Percentiles rank a stretch among this genome's conserved stretches.
Evolutionary conservation across 2,888 invertebrate species (phyloP).

Genomic region (Phanerotoma sp.): DNA sequence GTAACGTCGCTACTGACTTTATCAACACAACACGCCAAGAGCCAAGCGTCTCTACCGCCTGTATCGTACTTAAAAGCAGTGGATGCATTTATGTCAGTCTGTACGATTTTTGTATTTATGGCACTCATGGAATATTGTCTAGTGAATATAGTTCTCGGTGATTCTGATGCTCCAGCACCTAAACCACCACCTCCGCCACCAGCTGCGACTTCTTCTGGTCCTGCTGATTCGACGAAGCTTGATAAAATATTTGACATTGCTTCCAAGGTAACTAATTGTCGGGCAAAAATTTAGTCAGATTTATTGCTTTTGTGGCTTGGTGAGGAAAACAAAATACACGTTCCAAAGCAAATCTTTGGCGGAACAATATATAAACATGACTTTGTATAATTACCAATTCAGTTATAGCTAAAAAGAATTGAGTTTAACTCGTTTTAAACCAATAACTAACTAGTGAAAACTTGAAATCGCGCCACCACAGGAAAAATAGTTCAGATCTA

Average conservation of each 20-base stretch:
- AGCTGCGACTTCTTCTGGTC: conserved; percentile 57
- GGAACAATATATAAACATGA: too few relatives aligned
- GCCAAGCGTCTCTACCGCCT: conserved; percentile 88
- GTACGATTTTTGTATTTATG: conserved; percentile 92
- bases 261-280: conserved; percentile 55
- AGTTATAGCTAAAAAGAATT: too few relatives aligned
- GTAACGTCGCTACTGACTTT: conserved; percentile 87
- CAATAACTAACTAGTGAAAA: too few relatives aligned
- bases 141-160: conserved; percentile 81
- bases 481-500: too few relatives aligned
- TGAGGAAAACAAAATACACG: too few relatives aligned
- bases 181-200: conserved; percentile 67
- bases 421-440: too few relatives aligned
- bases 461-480: too few relatives aligned
- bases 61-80: conserved; percentile 93
- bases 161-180: conserved; percentile 65
- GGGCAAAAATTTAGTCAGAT: conserved; percentile 30
- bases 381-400: too few relatives aligned
- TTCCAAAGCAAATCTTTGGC: too few relatives aligned
- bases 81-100: conserved; percentile 91
- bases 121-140: conserved; percentile 91
- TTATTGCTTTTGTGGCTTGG: conserved; percentile 42
- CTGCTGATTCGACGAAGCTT: conserved; percentile 55
- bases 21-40: conserved; percentile 91
- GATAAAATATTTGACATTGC: conserved; percentile 63